Conservation (phyloP, 1,140 invertebrate genomes). For the Zaprionus lachaisei region DNA sequence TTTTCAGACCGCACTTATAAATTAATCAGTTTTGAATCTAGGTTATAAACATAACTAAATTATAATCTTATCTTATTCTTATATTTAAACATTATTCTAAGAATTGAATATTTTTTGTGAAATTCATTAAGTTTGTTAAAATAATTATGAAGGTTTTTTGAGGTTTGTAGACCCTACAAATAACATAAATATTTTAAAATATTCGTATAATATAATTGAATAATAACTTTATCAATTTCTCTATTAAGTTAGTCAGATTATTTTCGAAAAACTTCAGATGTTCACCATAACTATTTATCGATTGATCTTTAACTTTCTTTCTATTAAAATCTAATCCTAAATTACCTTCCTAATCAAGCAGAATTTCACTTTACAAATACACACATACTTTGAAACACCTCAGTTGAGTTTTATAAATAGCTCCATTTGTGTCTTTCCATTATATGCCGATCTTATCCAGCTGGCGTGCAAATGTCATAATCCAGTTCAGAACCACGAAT, state of each 20-base stretch:
- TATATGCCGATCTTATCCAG: constrained; percentile 14
- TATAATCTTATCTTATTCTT: no score
- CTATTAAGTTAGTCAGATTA: not conserved
- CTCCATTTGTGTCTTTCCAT: constrained; percentile 5
- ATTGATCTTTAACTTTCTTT: not conserved
- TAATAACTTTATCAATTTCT: not conserved
- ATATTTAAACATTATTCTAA: no score
- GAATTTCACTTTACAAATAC: not conserved
- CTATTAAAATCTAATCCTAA: not conserved
- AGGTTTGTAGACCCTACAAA: no score
- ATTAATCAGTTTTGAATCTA: no score
- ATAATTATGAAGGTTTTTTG: no score
- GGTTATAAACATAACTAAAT: no score
- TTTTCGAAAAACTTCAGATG: not conserved
- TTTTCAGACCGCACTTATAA: no score
- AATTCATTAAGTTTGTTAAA: no score
- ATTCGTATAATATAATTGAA: not conserved
- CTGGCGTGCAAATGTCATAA: constrained; percentile 16
- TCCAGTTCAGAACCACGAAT: not conserved
- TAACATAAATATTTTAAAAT: not conserved
- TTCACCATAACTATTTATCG: not conserved
- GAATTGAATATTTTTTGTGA: no score
- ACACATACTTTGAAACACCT: constrained; percentile 1
- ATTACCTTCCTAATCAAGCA: not conserved
- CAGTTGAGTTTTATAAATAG: constrained; percentile 10